Evolutionary conservation across 2,888 invertebrate genomes (phyloP).

Genomic region (Adelognathus sp.): DNA sequence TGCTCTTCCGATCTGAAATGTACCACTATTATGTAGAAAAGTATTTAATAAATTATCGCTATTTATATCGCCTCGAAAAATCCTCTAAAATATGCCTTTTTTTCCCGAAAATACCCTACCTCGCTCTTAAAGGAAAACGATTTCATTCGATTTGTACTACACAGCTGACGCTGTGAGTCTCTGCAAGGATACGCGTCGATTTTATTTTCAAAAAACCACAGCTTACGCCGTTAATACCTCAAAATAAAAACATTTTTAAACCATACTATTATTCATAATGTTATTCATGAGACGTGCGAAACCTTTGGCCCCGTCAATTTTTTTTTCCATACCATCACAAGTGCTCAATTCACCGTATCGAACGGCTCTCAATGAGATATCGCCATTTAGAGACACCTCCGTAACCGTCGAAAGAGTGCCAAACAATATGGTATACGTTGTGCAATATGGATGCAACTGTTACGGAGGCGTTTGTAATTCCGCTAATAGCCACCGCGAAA

Average conservation of each 20-base stretch:
- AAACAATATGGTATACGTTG: not conserved
- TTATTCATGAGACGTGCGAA: constrained; percentile 8
- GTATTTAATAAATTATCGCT: no score
- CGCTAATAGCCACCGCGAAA: constrained; percentile 25
- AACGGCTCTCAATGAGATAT: constrained; percentile 15
- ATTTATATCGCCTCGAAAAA: no score
- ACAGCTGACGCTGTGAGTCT: no score
- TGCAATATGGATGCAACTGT: not conserved
- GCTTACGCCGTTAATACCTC: not conserved
- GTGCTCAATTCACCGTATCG: constrained; percentile 16
- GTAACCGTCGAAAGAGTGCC: not conserved
- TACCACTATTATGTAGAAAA: no score
- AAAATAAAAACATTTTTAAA: not conserved
- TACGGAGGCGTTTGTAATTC: constrained; percentile 24
- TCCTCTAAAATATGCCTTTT: no score
- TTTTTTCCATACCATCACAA: not conserved
- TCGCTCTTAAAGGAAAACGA: no score
- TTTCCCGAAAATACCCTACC: no score
- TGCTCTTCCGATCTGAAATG: no score
- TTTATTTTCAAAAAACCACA: not conserved
- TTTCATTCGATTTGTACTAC: no score
- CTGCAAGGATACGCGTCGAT: no score
- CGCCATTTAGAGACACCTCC: constrained; percentile 1
- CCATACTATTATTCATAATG: not conserved
- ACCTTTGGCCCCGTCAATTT: constrained; percentile 9